phyloP scores from a whole-genome alignment of 2,888 invertebrate genomes.

The Vesta saturnalis region DNA sequence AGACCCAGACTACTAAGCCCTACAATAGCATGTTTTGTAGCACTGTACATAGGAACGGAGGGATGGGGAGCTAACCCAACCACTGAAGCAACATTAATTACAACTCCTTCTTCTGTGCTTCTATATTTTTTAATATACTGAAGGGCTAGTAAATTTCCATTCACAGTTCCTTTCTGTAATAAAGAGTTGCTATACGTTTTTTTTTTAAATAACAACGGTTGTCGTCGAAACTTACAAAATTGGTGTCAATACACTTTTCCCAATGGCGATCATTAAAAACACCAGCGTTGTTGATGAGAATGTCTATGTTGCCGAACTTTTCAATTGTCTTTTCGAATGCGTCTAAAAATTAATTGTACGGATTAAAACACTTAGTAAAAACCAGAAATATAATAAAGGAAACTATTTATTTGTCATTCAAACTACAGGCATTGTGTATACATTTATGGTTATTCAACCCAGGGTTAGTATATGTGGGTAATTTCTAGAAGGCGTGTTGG shows the following conservation, averaged over 20 bases:
- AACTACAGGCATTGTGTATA: too few species aligned
- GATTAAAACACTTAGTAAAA: too few species aligned
- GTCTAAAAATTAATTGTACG: conserved; percentile 49
- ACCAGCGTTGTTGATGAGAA: conserved; percentile 75
- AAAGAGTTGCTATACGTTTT: too few species aligned
- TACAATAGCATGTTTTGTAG: conserved; percentile 45
- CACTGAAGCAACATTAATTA: conserved; percentile 48
- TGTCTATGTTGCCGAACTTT: conserved; percentile 62
- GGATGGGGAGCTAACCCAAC: conserved; percentile 37
- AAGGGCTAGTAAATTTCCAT: conserved; percentile 8
- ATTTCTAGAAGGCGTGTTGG: too few species aligned
- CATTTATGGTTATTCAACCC: too few species aligned
- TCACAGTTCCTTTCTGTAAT: conserved; percentile 10
- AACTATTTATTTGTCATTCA: too few species aligned
- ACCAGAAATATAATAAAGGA: too few species aligned
- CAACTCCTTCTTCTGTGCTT: conserved; percentile 44
- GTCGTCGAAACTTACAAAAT: too few species aligned
- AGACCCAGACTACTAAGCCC: conserved; percentile 38
- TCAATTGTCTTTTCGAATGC: conserved; percentile 55
- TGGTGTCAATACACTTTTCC: conserved; percentile 70
- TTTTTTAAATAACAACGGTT: too few species aligned
- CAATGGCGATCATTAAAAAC: conserved; percentile 78
- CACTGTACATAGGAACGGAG: conserved; percentile 37
- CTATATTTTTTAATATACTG: conserved; percentile 43
- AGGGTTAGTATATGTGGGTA: too few species aligned